These are phyloP conservation scores for Notamacropus eugenii DNA, from an alignment of 2,797 vertebrate genomes.

Conservation along the genomic window DNA sequence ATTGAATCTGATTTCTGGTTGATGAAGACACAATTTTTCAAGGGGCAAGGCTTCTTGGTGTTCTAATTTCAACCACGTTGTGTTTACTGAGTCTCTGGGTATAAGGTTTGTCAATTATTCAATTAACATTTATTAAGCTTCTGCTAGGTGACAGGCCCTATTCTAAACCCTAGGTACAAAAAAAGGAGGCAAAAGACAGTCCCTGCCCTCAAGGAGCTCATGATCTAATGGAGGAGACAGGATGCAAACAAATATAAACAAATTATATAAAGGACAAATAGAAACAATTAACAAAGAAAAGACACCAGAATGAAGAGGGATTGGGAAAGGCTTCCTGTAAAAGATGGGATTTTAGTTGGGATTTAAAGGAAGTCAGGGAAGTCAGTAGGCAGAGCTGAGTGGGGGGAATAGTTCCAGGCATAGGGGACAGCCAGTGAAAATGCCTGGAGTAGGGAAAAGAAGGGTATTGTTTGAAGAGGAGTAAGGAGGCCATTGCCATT, in stretches of 20 bases:
- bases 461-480: not conserved
- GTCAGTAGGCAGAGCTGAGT: too few species aligned
- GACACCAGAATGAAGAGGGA: not conserved
- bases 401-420: not conserved
- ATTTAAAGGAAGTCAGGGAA: not conserved
- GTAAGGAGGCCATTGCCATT: too few species aligned
- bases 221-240: not conserved
- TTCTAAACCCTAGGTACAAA: not conserved
- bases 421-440: not conserved
- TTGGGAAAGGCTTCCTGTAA: not conserved
- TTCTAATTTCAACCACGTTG: not conserved
- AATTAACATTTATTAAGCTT: not conserved
- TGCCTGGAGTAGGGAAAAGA: not conserved
- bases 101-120: not conserved
- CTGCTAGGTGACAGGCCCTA: not conserved
- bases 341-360: not conserved
- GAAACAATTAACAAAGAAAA: not conserved
- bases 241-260: not conserved
- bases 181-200: not conserved
- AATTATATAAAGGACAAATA: not conserved
- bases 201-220: not conserved
- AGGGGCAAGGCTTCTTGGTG: not conserved
- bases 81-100: not conserved
- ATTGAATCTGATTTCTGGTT: not conserved
- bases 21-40: not conserved